Evolutionary conservation across 2,797 vertebrate genomes (phyloP), one percentile per base, ranked within the genome.

Genomic region (Diglossa cyanea): DNA sequence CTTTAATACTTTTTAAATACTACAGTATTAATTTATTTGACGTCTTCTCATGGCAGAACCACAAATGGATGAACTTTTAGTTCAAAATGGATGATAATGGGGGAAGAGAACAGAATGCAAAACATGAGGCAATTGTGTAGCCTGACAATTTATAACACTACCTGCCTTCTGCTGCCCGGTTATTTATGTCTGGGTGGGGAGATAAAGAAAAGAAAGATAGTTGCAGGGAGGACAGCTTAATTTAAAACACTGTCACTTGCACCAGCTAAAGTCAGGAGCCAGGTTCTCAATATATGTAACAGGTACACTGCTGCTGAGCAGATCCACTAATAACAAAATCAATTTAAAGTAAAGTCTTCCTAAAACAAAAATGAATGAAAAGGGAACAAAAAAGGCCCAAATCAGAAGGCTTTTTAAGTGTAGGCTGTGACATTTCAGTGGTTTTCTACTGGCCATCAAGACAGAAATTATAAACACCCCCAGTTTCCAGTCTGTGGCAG

Each of bases 71-170:
- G 76, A 91, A 95, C 77, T 88, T 97, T 93, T 94, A 93, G 87
- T 90, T 97, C 85, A 92, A 97, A 96, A 97, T 83, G 84, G 91
- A 97, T 97, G 95, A 88, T 74, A 91, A 77, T 3, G 11, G 40
- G 40, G 71, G 62, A 90, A 75, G 50, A 91, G 93, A 96, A 94
- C 83, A 94, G 96, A 93, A 97, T 94, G 79, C 88, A 84, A 90
- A 97, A 94, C 94, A 96, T 53, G 90, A 95, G 62, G 88, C 95
- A 94, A 80, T 82, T 90, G 96, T 90, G 88, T 95, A 94, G 84
- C 89, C 62, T 95, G 93, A 95, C 90, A 95, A 95, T 97, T 97
- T 96, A 95, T 96, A 96, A 94, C 55, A 76, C 81, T 92, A 94
- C 96, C 96, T 96, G 91, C 88, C 67, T 95, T 94, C 90, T 94